Conservation (phyloP, 1,140 invertebrate genomes). For the Drosophila fuyamai region DNA sequence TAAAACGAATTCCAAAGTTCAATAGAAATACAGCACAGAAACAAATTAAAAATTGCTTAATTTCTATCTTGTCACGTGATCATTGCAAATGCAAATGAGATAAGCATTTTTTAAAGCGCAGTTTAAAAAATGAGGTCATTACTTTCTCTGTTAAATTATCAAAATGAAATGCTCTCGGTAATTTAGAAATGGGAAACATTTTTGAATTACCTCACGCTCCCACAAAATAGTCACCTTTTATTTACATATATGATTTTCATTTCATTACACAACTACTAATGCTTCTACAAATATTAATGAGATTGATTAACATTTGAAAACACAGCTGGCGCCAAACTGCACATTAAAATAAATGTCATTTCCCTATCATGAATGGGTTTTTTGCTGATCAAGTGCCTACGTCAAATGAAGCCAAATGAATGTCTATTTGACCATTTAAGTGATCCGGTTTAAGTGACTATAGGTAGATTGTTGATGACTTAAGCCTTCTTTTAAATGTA, state of each 20-base stretch:
- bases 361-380: slow-evolving; percentile 18
- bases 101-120: background rate
- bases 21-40: background rate
- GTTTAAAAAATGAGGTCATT: background rate
- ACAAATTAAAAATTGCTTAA: background rate
- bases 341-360: background rate
- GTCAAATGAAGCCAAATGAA: background rate
- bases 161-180: too few species aligned
- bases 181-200: too few species aligned
- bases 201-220: too few species aligned
- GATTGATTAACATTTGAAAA: slow-evolving; percentile 2
- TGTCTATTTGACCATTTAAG: too few species aligned
- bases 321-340: background rate
- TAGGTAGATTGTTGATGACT: background rate
- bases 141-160: background rate
- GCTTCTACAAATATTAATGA: background rate
- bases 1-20: background rate
- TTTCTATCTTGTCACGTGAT: background rate
- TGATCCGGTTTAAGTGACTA: too few species aligned
- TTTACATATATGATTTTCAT: background rate
- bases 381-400: slow-evolving; percentile 10
- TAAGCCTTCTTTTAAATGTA: background rate
- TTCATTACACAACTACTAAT: background rate
- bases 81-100: background rate
- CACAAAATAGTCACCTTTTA: background rate